A percentile compares a stretch with the other conserved stretches of the same genome.
Evolutionary conservation across 2,113 vertebrate genomes (phyloP).

Genomic region (Chloebia gouldiae): DNA sequence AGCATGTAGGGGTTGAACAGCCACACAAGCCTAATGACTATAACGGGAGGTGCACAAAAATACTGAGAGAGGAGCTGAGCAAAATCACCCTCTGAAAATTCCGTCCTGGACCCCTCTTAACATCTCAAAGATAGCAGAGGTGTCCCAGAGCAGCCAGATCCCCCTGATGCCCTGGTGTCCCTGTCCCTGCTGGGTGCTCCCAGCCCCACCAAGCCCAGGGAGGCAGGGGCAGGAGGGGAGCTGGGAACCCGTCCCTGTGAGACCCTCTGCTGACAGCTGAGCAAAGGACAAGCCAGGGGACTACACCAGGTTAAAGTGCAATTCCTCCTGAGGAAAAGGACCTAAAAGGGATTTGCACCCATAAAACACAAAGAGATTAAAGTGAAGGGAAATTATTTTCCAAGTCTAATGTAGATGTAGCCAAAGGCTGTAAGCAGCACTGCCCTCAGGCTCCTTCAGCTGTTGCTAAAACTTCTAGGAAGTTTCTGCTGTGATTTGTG

Average conservation of each 20-base stretch:
- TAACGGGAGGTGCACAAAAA: conserved; percentile 37
- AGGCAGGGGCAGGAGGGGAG: neutral
- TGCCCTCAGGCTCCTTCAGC: neutral
- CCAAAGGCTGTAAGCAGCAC: neutral
- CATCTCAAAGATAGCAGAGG: neutral
- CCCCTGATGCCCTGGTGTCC: fast-evolving
- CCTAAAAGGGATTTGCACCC: neutral
- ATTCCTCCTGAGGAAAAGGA: neutral
- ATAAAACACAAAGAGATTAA: neutral
- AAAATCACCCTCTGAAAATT: neutral
- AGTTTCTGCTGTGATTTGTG: neutral
- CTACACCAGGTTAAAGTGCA: neutral
- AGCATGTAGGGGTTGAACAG: conserved; percentile 36
- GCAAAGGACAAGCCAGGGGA: neutral
- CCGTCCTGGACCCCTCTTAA: neutral
- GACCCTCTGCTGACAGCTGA: neutral
- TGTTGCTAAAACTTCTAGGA: neutral
- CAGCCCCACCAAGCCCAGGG: neutral
- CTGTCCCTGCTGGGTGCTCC: neutral
- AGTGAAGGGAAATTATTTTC: neutral
- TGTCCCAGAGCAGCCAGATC: neutral
- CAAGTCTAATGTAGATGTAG: neutral
- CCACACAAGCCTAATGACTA: conserved; percentile 29
- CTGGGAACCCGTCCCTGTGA: neutral
- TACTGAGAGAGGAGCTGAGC: neutral